These are phyloP conservation scores for Prionailurus viverrinus DNA, from an alignment of 2,113 vertebrate genomes.

Conservation along the genomic window DNA sequence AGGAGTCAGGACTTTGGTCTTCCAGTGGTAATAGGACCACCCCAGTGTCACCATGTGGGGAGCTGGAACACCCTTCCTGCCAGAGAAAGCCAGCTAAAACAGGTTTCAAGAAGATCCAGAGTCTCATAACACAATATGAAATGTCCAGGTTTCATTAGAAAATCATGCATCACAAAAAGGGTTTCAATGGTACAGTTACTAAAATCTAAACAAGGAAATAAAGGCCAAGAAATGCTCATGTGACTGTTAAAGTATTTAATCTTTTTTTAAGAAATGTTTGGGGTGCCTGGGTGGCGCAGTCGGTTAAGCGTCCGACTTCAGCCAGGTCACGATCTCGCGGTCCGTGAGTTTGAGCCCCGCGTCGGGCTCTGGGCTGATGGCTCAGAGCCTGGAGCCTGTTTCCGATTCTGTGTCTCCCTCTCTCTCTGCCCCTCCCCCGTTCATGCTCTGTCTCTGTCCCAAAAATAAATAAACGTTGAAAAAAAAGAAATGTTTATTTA, in stretches of 20 bases:
- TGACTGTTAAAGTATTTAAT: not conserved
- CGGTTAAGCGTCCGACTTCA: too few relatives aligned
- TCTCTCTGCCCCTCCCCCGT: too few relatives aligned
- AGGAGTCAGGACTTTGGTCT: not conserved
- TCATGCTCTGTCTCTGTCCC: too few relatives aligned
- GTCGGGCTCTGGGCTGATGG: too few relatives aligned
- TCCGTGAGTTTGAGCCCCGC: too few relatives aligned
- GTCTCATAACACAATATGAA: not conserved
- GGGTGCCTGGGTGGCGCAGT: too few relatives aligned
- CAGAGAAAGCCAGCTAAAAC: not conserved
- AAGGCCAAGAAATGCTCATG: not conserved
- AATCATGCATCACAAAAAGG: not conserved
- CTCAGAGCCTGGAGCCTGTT: too few relatives aligned
- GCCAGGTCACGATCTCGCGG: too few relatives aligned
- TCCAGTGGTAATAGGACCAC: not conserved
- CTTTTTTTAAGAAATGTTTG: too few relatives aligned
- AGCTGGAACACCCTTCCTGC: not conserved
- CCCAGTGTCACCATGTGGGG: not conserved
- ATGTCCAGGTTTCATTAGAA: not conserved
- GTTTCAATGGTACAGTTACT: not conserved
- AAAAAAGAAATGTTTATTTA: too few relatives aligned
- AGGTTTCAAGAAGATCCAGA: not conserved
- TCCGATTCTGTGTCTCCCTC: too few relatives aligned
- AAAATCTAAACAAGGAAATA: constrained; percentile 12
- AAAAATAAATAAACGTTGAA: too few relatives aligned